Evolutionary conservation across 2,113 vertebrate genomes (phyloP).

Genomic region (Sphaerodactylus townsendi): DNA sequence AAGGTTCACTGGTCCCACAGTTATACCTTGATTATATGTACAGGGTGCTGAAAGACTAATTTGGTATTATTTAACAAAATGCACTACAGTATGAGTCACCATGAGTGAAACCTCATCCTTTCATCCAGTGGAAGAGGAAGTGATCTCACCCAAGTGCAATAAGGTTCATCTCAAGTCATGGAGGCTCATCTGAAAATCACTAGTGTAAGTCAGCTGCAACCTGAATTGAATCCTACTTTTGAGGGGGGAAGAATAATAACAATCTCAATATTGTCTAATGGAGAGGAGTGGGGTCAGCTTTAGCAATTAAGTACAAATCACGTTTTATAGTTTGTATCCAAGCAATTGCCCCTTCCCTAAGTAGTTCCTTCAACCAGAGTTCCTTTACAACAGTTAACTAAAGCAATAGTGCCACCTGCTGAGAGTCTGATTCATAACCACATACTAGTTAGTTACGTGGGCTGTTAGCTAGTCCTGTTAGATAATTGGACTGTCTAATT

Average conservation of each 20-base stretch:
- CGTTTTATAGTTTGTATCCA: background rate
- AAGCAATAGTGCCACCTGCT: constrained; percentile 8
- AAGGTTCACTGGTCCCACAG: too few relatives aligned
- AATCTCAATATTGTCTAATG: background rate
- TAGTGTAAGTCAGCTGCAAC: fast-evolving
- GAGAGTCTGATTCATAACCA: background rate
- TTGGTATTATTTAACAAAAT: too few relatives aligned
- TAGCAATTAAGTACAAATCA: background rate
- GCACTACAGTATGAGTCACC: too few relatives aligned
- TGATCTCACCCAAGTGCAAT: too few relatives aligned
- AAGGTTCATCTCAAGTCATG: background rate
- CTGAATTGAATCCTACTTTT: background rate
- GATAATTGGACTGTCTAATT: background rate
- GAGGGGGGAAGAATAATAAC: background rate
- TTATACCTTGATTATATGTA: too few relatives aligned
- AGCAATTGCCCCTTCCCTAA: background rate
- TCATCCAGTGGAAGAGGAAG: too few relatives aligned
- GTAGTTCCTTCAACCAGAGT: background rate
- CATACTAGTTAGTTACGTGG: background rate
- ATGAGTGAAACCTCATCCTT: too few relatives aligned
- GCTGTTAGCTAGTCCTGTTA: background rate
- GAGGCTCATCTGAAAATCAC: fast-evolving
- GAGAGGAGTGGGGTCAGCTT: too few relatives aligned
- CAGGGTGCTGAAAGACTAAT: too few relatives aligned
- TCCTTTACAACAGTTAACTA: background rate